Evolutionary conservation across 1,140 invertebrate genomes (phyloP), one percentile per base, ranked within the genome.

Genomic region (Drosophila teissieri): DNA sequence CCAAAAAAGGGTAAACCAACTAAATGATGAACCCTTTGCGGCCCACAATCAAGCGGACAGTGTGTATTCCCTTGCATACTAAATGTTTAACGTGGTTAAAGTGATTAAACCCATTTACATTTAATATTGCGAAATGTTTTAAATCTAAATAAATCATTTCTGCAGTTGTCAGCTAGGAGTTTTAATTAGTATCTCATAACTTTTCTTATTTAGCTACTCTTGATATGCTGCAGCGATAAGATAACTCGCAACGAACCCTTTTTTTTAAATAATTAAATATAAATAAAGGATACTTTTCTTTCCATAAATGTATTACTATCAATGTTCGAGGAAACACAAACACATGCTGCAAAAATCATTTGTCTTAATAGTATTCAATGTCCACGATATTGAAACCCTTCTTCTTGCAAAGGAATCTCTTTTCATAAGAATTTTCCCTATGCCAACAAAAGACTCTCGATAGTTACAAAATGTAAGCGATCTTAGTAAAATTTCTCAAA

Each of bases 1-100:
- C 10, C 3, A 6, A 14, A 36, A 52, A 36, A 12, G 49, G 49
- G 49, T 36, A 52, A 36, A 31, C 31, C 27, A 31, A 46, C 39
- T 40, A 44, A 48, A 48, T 57, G 65, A 57, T 36, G 46, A 52
- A 52, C 60, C 61, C 46, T 65, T 64, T 24, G 58, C 44, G 36
- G 45, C 56, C 27, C 24, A 54, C 42, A 63, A 22, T 34, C 55
- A 60, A 39, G 24, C 12, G 8, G 24, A 17, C 14, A 12, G 19
- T 22, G 61, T 63, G 27, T 60, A 60, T 61, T 40, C 27, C 7
- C 31, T n/a, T 4, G 63, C 24, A 45, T 42, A 45, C 15, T 39
- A 19, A 31, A 44, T 24, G 12, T 37, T 58, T 37, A 17, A 34
- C 12, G 10, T 14, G 31, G 31, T 6, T 48, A 7, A 36, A 36